phyloP scores from a whole-genome alignment of 2,113 vertebrate genomes.

The Cryptotis parvus region DNA sequence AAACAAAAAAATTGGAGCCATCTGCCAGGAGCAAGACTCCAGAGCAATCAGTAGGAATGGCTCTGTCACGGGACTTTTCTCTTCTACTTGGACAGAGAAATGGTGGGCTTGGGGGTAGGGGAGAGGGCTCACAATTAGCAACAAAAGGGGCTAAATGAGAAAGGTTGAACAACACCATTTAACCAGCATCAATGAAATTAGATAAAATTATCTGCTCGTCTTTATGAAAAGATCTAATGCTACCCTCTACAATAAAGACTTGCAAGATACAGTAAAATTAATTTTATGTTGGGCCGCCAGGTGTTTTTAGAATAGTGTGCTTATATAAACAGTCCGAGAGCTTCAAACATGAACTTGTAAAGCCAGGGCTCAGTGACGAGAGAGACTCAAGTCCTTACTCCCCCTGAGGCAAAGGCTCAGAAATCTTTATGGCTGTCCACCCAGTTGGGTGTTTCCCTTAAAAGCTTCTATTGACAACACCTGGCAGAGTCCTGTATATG shows the following conservation, averaged over 20 bases:
- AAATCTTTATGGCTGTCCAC: slow-evolving; percentile 11
- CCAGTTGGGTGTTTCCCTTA: slow-evolving; percentile 12
- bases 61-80: neutral
- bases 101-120: neutral
- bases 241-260: slow-evolving; percentile 55
- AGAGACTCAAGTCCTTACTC: neutral
- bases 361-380: neutral
- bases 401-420: slow-evolving; percentile 7
- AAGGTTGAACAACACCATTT: slow-evolving; percentile 9
- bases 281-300: slow-evolving; percentile 74
- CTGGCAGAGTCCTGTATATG: neutral
- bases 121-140: slow-evolving; percentile 12
- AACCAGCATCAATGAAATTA: slow-evolving; percentile 73
- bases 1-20: neutral
- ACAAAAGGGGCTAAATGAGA: slow-evolving; percentile 34
- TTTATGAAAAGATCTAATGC: slow-evolving; percentile 71
- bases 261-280: slow-evolving; percentile 76
- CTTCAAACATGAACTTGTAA: slow-evolving; percentile 33
- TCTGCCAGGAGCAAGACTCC: neutral
- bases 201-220: slow-evolving; percentile 73
- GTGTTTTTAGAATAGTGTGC: slow-evolving; percentile 48
- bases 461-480: neutral
- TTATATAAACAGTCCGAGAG: slow-evolving; percentile 60
- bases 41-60: neutral
- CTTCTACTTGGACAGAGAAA: neutral